Conservation (phyloP, 2,888 invertebrate genomes). For the Belgica antarctica region DNA sequence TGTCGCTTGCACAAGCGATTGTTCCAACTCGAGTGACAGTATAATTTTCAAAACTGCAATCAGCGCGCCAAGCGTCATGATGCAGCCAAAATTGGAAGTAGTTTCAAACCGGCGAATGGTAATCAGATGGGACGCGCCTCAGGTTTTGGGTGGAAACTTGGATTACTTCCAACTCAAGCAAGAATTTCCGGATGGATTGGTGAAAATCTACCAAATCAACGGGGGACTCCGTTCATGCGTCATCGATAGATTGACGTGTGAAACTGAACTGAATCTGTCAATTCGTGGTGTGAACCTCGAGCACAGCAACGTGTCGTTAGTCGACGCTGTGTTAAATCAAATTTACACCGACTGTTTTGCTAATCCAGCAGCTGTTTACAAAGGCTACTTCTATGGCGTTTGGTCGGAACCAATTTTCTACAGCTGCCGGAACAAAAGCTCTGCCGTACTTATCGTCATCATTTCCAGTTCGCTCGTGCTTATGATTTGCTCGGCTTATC, state of each 20-base stretch:
- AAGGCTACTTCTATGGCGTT: neutral
- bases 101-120: neutral
- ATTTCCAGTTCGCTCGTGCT: neutral
- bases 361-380: no score
- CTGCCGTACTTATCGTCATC: neutral
- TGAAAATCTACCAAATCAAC: slow-evolving; percentile 5
- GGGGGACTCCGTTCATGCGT: slow-evolving; percentile 1
- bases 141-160: slow-evolving; percentile 1
- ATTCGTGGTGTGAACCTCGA: slow-evolving; percentile 26
- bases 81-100: neutral
- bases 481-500: neutral
- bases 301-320: neutral
- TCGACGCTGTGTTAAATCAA: no score
- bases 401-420: slow-evolving; percentile 6
- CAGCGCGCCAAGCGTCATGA: neutral
- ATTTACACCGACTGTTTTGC: neutral
- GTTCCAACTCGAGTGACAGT: slow-evolving; percentile 24
- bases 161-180: slow-evolving; percentile 22
- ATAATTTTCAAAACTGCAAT: slow-evolving; percentile 15
- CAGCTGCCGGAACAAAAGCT: neutral
- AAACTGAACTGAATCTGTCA: neutral
- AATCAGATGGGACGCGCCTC: slow-evolving; percentile 19
- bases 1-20: slow-evolving; percentile 26
- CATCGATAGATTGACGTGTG: neutral
- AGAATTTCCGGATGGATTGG: no score